These are phyloP conservation scores for Leptinotarsa tumamoca DNA, from an alignment of 2,888 invertebrate genomes.

Conservation along the genomic window DNA sequence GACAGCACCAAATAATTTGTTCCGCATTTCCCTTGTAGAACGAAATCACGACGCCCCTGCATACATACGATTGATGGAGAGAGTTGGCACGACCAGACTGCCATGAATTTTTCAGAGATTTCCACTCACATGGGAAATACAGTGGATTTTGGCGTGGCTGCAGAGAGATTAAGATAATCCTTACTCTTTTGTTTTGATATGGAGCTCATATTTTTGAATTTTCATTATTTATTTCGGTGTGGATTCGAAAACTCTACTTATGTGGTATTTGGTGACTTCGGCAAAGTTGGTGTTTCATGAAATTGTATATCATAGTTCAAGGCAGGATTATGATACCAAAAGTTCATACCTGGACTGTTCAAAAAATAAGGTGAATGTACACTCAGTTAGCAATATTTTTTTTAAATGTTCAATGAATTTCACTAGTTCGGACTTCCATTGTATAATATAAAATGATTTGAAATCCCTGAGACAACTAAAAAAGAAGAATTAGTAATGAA, in stretches of 20 bases:
- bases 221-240: conserved; percentile 10
- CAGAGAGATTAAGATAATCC: conserved; percentile 9
- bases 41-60: not conserved
- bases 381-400: too few species aligned
- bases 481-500: too few species aligned
- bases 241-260: not conserved
- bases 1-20: not conserved
- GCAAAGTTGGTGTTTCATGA: not conserved
- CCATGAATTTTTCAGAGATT: conserved; percentile 32
- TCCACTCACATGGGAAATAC: conserved; percentile 29
- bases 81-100: conserved; percentile 16
- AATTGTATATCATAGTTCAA: not conserved
- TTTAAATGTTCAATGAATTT: too few species aligned
- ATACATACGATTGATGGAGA: conserved; percentile 21
- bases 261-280: not conserved
- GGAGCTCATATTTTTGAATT: not conserved
- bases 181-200: conserved; percentile 19
- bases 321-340: not conserved
- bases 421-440: too few species aligned
- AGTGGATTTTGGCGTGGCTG: conserved; percentile 11
- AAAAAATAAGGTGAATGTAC: too few species aligned
- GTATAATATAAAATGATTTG: too few species aligned
- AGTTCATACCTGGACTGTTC: too few species aligned
- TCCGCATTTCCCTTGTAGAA: not conserved
- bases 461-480: too few species aligned